phyloP scores from a whole-genome alignment of 2,797 vertebrate species.

The Oreochromis grahami region DNA sequence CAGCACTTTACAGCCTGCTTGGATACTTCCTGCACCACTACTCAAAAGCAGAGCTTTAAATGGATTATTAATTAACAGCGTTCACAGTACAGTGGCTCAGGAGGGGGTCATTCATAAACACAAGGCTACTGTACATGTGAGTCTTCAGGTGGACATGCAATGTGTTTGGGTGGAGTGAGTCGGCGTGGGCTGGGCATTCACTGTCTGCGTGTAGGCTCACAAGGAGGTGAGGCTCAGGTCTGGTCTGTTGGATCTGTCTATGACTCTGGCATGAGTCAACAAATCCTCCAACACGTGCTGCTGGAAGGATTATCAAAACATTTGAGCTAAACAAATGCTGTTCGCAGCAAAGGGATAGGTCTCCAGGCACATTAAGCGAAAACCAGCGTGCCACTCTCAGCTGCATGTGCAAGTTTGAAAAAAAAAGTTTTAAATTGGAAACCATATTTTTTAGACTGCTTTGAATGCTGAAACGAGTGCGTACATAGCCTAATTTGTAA shows the following conservation, averaged over 20 bases:
- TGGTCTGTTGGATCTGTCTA: slow-evolving; percentile 48
- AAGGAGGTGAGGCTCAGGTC: slow-evolving; percentile 44
- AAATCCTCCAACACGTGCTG: slow-evolving; percentile 72
- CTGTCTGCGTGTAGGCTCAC: slow-evolving; percentile 44
- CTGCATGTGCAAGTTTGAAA: neutral
- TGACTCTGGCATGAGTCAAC: slow-evolving; percentile 69
- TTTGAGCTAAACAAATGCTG: slow-evolving; percentile 53
- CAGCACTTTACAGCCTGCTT: neutral
- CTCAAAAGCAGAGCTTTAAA: slow-evolving; percentile 12
- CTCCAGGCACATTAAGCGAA: neutral
- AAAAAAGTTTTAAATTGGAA: neutral
- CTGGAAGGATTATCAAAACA: slow-evolving; percentile 64
- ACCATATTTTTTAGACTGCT: rapidly evolving
- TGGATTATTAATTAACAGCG: slow-evolving; percentile 19
- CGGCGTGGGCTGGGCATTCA: slow-evolving; percentile 9
- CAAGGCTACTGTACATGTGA: slow-evolving; percentile 39
- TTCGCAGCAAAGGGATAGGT: slow-evolving; percentile 31
- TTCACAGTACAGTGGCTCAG: neutral
- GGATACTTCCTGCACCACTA: neutral
- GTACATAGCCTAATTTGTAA: neutral
- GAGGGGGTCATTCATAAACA: slow-evolving; percentile 39
- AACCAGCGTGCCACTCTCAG: neutral
- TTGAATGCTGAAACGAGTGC: neutral
- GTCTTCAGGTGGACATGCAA: slow-evolving; percentile 64
- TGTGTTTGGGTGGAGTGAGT: slow-evolving; percentile 57